A percentile compares a stretch with the other conserved stretches of the same genome.
Evolutionary conservation across 2,113 vertebrate genomes (phyloP).

Genomic region (Phyllostomus discolor): DNA sequence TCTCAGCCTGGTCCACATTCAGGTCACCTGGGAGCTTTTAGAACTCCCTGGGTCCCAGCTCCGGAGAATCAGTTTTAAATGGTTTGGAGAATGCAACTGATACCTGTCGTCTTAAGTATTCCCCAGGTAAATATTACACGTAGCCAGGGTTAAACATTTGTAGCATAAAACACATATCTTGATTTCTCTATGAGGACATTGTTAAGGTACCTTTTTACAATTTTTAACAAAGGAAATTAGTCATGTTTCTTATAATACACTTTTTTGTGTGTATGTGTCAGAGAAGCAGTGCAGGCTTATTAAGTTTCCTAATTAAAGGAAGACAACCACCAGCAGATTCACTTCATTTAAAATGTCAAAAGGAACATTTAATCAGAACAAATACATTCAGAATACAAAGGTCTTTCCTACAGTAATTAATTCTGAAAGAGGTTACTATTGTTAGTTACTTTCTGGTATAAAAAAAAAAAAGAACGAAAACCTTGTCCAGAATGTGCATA

Average conservation of each 20-base stretch:
- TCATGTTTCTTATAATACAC: background rate
- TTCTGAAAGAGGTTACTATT: background rate
- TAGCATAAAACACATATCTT: background rate
- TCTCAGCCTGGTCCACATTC: background rate
- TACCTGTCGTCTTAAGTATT: background rate
- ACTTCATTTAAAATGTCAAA: background rate
- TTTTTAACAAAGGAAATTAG: background rate
- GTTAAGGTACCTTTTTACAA: background rate
- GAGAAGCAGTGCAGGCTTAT: background rate
- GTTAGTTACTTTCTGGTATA: background rate
- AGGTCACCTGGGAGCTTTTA: accelerated
- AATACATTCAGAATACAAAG: background rate
- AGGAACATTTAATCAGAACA: background rate
- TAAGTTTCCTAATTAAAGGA: constrained; percentile 11
- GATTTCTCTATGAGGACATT: background rate
- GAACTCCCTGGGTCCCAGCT: background rate
- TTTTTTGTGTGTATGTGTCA: background rate
- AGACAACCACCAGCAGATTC: background rate
- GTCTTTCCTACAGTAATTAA: background rate
- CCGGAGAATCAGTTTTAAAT: background rate
- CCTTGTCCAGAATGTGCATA: background rate
- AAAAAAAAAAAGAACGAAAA: background rate
- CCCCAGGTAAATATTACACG: background rate
- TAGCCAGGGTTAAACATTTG: background rate
- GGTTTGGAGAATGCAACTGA: background rate